These are phyloP conservation scores for Pangasius mekongensis DNA, from an alignment of 2,797 vertebrate species.

Conservation along the genomic window DNA sequence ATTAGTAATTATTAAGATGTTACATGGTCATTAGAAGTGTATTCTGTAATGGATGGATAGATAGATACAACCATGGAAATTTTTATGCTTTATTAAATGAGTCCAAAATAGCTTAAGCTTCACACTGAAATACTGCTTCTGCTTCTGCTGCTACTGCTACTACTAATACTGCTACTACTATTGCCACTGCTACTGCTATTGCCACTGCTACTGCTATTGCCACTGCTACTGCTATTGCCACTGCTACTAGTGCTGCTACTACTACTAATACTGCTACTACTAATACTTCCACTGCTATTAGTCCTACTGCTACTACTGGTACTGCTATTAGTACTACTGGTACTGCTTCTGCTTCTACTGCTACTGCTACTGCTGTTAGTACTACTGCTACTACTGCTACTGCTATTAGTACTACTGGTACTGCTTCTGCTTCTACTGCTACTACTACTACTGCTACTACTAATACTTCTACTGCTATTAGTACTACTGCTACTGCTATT, in stretches of 20 bases:
- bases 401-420: neutral
- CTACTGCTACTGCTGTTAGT: neutral
- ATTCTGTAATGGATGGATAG: neutral
- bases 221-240: neutral
- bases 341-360: neutral
- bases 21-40: neutral
- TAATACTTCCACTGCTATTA: neutral
- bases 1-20: neutral
- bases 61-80: neutral
- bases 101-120: neutral
- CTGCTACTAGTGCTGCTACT: neutral
- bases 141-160: neutral
- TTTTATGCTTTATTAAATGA: neutral
- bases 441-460: neutral
- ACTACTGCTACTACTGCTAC: neutral
- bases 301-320: too few relatives aligned
- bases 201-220: neutral
- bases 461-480: neutral
- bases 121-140: neutral
- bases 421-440: rapidly evolving
- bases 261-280: neutral
- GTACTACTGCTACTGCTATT: neutral
- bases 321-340: neutral
- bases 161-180: neutral
- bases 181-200: neutral